Base-by-base conservation (phyloP, 2,888 invertebrate genomes). In the Lepidocyrtinus sp. region DNA sequence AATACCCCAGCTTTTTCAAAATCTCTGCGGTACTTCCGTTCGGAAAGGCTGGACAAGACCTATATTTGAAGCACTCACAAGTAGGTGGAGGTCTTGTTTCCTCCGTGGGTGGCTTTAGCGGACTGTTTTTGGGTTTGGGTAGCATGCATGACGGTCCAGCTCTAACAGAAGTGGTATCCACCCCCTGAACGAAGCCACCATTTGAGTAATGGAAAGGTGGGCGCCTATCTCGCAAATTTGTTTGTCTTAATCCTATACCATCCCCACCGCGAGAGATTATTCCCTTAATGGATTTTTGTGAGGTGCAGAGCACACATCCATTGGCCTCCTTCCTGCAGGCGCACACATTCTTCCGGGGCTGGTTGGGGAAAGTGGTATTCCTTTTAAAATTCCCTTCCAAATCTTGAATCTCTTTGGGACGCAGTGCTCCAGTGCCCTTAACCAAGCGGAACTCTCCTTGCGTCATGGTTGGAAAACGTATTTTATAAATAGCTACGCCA, bases 401-500 rank as follows among this genome's bases (percentile, higher is more conserved):
- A 55, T 74, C 74, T 19, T 74, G 27, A 19, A 79, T 69, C 21
- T 79, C 79, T 25, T 68, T 73, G 1, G 12, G 2, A 15, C n/a
- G 26, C 2, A 79, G 62, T 15, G 73, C 17, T 2, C 74, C 74
- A 15, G 46, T n/a, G 0, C 26, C 15, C 3, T 46, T 61, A 1
- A 77, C 74, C 1, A 59, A 17, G 15, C 46, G 46, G 61, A 77
- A 82, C 36, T 82, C 82, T 12, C 7, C 26, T n/a, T 1, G 55
- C 1, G 82, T 74, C 77, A 82, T 77, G n/a, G 76, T 22, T 0
- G 82, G 82, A 59, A 77, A 77, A 1, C 82, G 63, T 0, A 82
- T 27, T 45, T 82, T 77, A 74, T 82, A 82, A 0, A 82, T 61
- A 7, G 82, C 82, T 1, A 77, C 74, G 1, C 82, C 82, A n/a